Evolutionary conservation across 2,797 vertebrate species (phyloP).

Genomic region (Artibeus jamaicensis): DNA sequence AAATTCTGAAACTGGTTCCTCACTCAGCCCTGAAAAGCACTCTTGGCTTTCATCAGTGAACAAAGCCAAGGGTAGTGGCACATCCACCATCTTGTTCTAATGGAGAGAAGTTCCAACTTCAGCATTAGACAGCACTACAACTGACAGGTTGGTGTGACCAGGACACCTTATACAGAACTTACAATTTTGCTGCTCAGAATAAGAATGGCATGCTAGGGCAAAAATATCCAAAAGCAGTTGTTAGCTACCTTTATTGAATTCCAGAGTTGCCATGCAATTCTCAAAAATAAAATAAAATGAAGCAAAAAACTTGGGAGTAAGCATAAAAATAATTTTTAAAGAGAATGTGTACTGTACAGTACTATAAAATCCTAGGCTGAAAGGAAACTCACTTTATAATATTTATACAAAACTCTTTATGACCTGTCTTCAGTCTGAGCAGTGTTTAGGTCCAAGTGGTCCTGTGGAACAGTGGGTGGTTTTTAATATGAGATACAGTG

Average conservation of each 20-base stretch:
- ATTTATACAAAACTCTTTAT: background rate
- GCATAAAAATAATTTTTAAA: constrained; percentile 33
- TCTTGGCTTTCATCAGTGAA: background rate
- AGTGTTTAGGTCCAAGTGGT: background rate
- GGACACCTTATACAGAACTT: background rate
- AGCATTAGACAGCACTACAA: background rate
- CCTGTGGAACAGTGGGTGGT: background rate
- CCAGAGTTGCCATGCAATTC: background rate
- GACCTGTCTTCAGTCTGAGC: background rate
- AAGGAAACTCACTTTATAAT: background rate
- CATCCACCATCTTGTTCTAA: background rate
- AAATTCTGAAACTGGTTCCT: constrained; percentile 28
- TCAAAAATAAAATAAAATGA: constrained; percentile 38
- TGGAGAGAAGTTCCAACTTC: constrained; percentile 15
- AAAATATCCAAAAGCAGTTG: constrained; percentile 13
- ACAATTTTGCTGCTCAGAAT: constrained; percentile 22
- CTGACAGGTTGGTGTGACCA: background rate
- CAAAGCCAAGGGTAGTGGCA: background rate
- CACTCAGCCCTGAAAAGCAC: background rate
- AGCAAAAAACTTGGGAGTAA: background rate
- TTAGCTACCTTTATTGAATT: constrained; percentile 18
- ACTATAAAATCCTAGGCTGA: constrained; percentile 17
- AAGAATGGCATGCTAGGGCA: constrained; percentile 17
- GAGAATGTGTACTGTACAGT: background rate
- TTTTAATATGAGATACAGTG: background rate